A percentile compares a stretch with the other conserved stretches of the same genome.
Conservation (phyloP, 2,797 vertebrate genomes). For the Masticophis lateralis region DNA sequence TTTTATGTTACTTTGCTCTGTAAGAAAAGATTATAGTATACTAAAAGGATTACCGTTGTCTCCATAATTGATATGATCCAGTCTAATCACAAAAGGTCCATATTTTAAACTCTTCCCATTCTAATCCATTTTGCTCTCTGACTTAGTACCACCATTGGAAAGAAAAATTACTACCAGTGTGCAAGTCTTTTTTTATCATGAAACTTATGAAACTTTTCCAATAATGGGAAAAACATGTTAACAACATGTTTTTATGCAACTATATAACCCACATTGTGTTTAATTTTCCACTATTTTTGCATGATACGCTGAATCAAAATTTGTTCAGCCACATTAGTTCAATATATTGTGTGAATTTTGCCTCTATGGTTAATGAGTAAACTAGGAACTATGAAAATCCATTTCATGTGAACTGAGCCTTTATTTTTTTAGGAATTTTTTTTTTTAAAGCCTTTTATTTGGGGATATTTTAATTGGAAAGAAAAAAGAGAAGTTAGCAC, state of each 20-base stretch:
- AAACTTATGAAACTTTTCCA: neutral
- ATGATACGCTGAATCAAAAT: neutral
- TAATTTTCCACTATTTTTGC: neutral
- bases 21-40: neutral
- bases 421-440: neutral
- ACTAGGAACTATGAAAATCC: neutral
- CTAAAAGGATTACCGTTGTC: neutral
- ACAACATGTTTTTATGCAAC: neutral
- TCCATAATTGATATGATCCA: neutral
- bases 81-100: too few species aligned
- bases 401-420: neutral
- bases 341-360: neutral
- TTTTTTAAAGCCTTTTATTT: neutral
- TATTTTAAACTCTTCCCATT: neutral
- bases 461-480: neutral
- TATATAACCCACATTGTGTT: neutral
- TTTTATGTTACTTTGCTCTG: neutral
- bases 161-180: neutral
- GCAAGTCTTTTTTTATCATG: neutral
- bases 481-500: neutral
- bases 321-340: neutral
- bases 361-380: neutral
- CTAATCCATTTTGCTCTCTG: neutral
- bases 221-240: neutral
- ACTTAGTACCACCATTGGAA: neutral